phyloP scores from a whole-genome alignment of 2,113 vertebrate genomes.

The Cottus gobio region DNA sequence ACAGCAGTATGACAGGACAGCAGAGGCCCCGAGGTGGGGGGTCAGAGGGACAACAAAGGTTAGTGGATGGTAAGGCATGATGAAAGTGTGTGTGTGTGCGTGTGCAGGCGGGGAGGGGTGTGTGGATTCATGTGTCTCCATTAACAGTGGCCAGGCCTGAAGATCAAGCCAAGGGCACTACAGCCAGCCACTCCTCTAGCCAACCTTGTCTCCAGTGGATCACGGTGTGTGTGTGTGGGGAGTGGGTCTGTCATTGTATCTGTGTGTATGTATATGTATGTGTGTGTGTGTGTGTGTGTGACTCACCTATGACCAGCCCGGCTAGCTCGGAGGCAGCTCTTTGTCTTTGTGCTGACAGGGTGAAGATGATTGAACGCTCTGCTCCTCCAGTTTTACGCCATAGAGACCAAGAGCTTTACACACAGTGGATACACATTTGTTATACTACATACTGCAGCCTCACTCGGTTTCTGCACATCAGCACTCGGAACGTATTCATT shows the following conservation, averaged over 20 bases:
- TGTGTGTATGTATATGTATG: conserved; percentile 16
- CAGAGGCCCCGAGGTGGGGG: conserved; percentile 57
- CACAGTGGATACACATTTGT: conserved; percentile 24
- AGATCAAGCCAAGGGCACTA: conserved; percentile 80
- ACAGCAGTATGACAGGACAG: conserved; percentile 72
- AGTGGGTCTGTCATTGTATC: conserved; percentile 15
- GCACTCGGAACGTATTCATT: conserved; percentile 4
- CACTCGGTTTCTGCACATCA: conserved; percentile 16
- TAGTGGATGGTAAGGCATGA: conserved; percentile 36
- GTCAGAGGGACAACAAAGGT: conserved; percentile 62
- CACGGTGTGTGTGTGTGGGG: conserved; percentile 18
- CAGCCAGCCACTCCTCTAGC: conserved; percentile 48
- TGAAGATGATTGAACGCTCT: conserved; percentile 74
- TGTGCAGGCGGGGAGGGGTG: conserved; percentile 5
- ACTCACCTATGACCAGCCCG: conserved; percentile 73
- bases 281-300: conserved; percentile 37
- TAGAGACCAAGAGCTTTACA: conserved; percentile 55
- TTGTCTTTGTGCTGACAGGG: conserved; percentile 79
- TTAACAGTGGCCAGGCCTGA: conserved; percentile 72
- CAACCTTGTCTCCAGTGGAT: conserved; percentile 50
- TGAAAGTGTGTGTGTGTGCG: conserved; percentile 30
- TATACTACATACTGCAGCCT: conserved; percentile 10
- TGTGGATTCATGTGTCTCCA: conserved; percentile 45
- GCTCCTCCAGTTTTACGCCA: conserved; percentile 57
- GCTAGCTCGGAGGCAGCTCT: conserved; percentile 78